Conservation (phyloP, 2,888 invertebrate species). For the Lamellibrachia columna region DNA sequence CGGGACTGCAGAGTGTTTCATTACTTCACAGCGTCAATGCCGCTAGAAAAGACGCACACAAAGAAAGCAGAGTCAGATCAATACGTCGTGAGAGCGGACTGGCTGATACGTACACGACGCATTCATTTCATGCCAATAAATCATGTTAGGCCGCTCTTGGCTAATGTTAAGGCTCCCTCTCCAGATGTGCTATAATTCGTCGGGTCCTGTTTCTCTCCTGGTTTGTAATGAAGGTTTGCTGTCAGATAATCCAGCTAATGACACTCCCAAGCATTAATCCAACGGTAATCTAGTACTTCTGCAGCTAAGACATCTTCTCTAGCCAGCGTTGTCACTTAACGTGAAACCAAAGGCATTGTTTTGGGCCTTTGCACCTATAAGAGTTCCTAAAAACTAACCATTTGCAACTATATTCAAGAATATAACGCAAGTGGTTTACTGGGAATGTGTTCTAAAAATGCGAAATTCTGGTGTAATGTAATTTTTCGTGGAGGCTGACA, state of each 20-base stretch:
- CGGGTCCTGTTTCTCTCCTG: neutral
- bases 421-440: no score
- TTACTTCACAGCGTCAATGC: conserved; percentile 2
- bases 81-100: neutral
- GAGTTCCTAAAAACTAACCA: no score
- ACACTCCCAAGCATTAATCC: neutral
- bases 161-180: neutral
- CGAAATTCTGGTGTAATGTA: no score
- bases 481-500: no score
- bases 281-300: neutral
- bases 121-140: conserved; percentile 6
- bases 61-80: neutral
- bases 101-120: neutral
- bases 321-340: no score
- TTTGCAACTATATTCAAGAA: no score
- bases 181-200: neutral
- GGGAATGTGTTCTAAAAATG: no score
- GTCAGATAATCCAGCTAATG: neutral
- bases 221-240: neutral
- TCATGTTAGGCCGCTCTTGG: neutral
- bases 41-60: neutral
- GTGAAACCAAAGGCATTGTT: no score
- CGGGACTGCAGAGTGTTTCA: neutral
- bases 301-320: neutral
- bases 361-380: no score